These are phyloP conservation scores for Hemicordylus capensis DNA, from an alignment of 2,113 vertebrate genomes.

Conservation along the genomic window DNA sequence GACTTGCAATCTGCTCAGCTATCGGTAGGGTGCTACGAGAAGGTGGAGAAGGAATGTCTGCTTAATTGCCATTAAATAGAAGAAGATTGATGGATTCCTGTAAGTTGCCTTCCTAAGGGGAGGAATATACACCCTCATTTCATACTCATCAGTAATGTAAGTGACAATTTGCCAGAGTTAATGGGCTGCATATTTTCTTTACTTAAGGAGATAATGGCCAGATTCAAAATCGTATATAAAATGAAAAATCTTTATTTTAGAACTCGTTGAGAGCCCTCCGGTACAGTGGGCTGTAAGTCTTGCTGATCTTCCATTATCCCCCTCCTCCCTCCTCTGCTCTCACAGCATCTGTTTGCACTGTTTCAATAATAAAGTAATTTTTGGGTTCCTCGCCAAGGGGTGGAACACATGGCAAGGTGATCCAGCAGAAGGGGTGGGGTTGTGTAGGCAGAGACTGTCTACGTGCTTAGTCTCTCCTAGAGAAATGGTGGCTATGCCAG, in stretches of 20 bases:
- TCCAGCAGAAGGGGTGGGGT: not conserved
- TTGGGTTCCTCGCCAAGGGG: not conserved
- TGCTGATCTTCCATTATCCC: too few relatives aligned
- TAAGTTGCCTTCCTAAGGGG: constrained; percentile 9
- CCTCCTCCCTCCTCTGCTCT: not conserved
- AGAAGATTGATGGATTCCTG: constrained; percentile 34
- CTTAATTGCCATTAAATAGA: constrained; percentile 44
- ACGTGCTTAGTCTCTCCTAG: not conserved
- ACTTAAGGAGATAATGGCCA: not conserved
- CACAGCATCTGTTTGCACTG: not conserved
- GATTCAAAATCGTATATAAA: not conserved
- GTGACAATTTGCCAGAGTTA: constrained; percentile 45
- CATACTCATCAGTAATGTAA: constrained; percentile 34
- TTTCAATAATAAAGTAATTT: not conserved
- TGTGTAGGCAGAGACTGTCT: not conserved
- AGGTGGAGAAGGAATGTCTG: constrained; percentile 18
- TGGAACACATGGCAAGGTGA: not conserved
- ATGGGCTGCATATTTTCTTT: constrained; percentile 42
- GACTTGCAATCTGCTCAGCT: constrained; percentile 5
- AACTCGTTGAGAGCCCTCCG: not conserved
- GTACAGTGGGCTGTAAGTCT: rapidly evolving
- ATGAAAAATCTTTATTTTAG: not conserved
- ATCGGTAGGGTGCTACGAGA: constrained; percentile 8
- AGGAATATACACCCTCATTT: not conserved
- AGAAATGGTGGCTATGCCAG: too few relatives aligned